Percentiles rank a stretch among this genome's conserved stretches.
Evolutionary conservation across 2,113 vertebrate genomes (phyloP).

Genomic region (Ia io): DNA sequence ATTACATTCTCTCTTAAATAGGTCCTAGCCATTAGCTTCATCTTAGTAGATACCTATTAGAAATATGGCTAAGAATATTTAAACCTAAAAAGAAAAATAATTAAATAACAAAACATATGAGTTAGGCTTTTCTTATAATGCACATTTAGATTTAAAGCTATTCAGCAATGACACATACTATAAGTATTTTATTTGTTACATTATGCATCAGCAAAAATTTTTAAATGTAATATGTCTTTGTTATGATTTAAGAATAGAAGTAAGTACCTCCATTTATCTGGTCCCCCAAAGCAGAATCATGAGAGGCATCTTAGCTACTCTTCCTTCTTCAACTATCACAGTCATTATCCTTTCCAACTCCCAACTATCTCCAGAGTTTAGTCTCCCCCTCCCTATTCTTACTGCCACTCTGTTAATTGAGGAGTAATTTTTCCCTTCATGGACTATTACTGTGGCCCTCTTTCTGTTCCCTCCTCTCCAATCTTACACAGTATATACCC

Average conservation of each 20-base stretch:
- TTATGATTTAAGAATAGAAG: not conserved
- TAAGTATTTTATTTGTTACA: not conserved
- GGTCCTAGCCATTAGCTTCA: not conserved
- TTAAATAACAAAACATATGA: not conserved
- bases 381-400: not conserved
- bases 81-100: not conserved
- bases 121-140: not conserved
- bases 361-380: not conserved
- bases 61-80: conserved; percentile 1
- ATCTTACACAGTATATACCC: not conserved
- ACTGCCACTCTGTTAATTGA: not conserved
- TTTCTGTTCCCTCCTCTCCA: not conserved
- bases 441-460: not conserved
- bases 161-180: not conserved
- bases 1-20: not conserved
- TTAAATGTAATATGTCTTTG: not conserved
- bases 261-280: not conserved
- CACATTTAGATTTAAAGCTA: not conserved
- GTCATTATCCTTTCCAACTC: not conserved
- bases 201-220: not conserved
- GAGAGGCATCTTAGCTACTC: not conserved
- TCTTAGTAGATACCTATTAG: not conserved
- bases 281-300: not conserved
- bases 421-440: not conserved
- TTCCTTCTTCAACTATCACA: not conserved